Base-by-base conservation (phyloP, 2,797 vertebrate species). In the Lindbergichthys nudifrons region DNA sequence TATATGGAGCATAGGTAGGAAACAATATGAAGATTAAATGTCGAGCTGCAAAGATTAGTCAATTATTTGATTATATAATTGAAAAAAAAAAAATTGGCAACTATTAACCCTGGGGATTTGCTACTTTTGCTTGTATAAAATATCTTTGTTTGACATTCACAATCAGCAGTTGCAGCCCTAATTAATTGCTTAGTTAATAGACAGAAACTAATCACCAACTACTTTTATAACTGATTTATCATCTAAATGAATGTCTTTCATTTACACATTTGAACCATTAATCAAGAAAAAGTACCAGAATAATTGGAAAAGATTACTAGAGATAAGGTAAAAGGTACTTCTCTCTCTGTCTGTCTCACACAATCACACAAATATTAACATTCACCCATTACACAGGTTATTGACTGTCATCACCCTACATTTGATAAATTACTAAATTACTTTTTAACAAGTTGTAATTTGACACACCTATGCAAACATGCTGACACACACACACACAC, bases 391-490 rank as follows among this genome's bases (percentile, higher is more conserved):
- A 66, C 81, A 78, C 71, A 79, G 62, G 70, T 79, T 82, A 81
- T 72, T 86, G 73, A 82, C 82, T 84, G 65, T 77, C 71, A 80
- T 77, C 64, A 58, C 72, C 75, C 71, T 66, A 71, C 54, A 84
- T 87, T 84, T 89, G 59, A 87, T 59, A 87, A 89, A 89, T 71
- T 4, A 83, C 87, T 79, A 70, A 88, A 92, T 89, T 4, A 89
- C 78, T 89, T 92, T 93, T 91, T 91, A 90, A 92, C 88, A 88
- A 89, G 88, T 88, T 77, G 88, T 86, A 88, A 93, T 93, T 91
- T 88, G 84, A 91, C 90, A 89, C 91, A 93, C 92, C 90, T 94
- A 92, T 79, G 79, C 83, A 94, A 93, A 94, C 92, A 93, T 83
- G 71, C 73, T 81, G 76, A 88, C 83, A 82, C 83, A 93, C 92